These are phyloP conservation scores for Neocloeon triangulifer DNA, from an alignment of 1,140 invertebrate species.

Conservation along the genomic window DNA sequence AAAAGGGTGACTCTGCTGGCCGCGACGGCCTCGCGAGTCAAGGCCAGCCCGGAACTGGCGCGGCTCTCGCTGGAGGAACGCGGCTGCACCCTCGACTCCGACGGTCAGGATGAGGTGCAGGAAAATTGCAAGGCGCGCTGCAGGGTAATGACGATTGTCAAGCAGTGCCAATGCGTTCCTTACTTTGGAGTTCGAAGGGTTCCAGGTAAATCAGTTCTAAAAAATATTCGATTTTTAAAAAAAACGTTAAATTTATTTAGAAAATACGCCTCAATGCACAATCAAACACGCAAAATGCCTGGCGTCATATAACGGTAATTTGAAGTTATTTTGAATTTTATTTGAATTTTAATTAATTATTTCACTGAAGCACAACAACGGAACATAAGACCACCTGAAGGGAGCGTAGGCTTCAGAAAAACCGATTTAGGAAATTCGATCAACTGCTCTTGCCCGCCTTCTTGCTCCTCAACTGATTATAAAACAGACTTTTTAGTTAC, in stretches of 20 bases:
- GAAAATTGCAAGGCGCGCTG: conserved; percentile 7
- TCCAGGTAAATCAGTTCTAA: conserved; percentile 1
- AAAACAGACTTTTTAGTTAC: conserved; percentile 5
- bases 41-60: conserved; percentile 4
- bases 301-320: conserved; percentile 5
- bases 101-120: no score
- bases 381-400: not conserved
- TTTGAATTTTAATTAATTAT: no score
- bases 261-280: conserved; percentile 3
- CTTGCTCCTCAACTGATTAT: conserved; percentile 7
- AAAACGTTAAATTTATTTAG: no score
- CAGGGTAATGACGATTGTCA: conserved; percentile 2
- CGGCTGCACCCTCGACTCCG: not conserved
- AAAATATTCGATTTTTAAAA: no score
- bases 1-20: conserved; percentile 3
- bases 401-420: conserved; percentile 5
- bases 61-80: not conserved
- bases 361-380: conserved; percentile 8
- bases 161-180: conserved; percentile 7
- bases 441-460: conserved; percentile 7
- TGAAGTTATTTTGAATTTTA: no score
- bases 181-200: conserved; percentile 7
- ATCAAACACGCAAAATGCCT: conserved; percentile 7
- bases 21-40: conserved; percentile 4
- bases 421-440: conserved; percentile 7